Evolutionary conservation across 2,888 invertebrate species (phyloP), one percentile per base, ranked within the genome.

Genomic region (Zaprionus bogoriensis): DNA sequence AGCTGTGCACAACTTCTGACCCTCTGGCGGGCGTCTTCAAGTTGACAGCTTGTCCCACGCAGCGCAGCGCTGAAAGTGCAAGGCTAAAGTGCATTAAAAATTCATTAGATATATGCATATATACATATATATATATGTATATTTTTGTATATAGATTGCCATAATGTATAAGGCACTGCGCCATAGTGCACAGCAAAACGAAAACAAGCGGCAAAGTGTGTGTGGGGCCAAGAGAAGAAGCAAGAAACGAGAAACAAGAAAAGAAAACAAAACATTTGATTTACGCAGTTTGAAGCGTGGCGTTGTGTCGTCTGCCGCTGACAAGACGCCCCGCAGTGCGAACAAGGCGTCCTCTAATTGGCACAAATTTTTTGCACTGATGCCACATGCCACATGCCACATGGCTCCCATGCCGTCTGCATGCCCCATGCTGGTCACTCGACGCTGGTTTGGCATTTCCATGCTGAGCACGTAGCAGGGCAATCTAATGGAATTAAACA

Each of bases 401-500:
- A 60, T 30, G 22, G n/a, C 14, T 28, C 7, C 64, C 48, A 45
- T 46, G 53, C 50, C 39, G 36, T 54, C 52, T 41, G 38, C 27
- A 17, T 28, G 50, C 19, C 14, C 5, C 17, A 12, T 22, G 22
- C 57, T 27, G 6, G 22, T 20, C 20, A 20, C 20, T 20, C 22
- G 22, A 20, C 19, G n/a, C 38, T 32, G 51, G 20, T 23, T 44
- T 36, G 57, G 41, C 39, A 80, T 72, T 79, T 55, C 53, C 61
- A 79, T 83, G 78, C 81, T 42, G n/a, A 17, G 68, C 82, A 85
- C 82, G 82, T 85, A 71, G 61, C 47, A 57, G 52, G 30, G 54
- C 38, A 63, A 75, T 67, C 69, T 80, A 82, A 85, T 82, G 77
- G 77, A 82, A 82, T 82, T 85, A 85, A 85, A 74, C 71, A 85